Evolutionary conservation across 2,797 vertebrate genomes (phyloP).

Genomic region (Pteropus rufus): DNA sequence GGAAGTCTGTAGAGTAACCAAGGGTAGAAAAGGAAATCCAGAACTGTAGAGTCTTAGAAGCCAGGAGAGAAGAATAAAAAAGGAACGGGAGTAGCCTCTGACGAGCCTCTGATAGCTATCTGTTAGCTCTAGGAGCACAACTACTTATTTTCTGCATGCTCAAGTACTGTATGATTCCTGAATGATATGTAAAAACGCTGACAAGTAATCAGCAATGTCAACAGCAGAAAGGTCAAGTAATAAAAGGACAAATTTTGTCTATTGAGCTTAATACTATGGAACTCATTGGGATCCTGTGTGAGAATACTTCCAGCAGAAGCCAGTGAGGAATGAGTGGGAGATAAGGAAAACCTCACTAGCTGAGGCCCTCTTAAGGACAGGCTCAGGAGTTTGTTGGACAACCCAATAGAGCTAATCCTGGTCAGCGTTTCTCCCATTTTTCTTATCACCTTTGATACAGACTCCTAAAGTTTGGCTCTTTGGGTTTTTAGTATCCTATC

Average conservation of each 20-base stretch:
- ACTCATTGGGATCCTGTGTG: neutral
- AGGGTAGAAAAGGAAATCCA: neutral
- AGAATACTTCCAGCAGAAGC: constrained; percentile 11
- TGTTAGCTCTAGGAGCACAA: neutral
- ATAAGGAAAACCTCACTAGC: neutral
- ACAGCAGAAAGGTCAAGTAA: neutral
- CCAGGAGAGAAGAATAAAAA: neutral
- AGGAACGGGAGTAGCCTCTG: neutral
- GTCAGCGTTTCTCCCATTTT: neutral
- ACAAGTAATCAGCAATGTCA: neutral
- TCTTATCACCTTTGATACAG: neutral
- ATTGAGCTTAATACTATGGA: neutral
- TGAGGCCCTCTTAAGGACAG: neutral
- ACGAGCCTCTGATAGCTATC: neutral
- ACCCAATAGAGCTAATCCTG: neutral
- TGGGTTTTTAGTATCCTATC: neutral
- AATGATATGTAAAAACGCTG: neutral
- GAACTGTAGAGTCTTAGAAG: neutral
- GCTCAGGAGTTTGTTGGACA: neutral
- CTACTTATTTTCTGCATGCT: neutral
- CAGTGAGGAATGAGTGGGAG: neutral
- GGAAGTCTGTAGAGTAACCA: neutral
- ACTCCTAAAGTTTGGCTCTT: neutral
- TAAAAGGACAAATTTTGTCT: neutral
- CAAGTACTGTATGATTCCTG: neutral